Percentiles rank a stretch among this genome's conserved stretches.
Evolutionary conservation across 2,888 invertebrate genomes (phyloP).

Genomic region (Oligia strigilis): DNA sequence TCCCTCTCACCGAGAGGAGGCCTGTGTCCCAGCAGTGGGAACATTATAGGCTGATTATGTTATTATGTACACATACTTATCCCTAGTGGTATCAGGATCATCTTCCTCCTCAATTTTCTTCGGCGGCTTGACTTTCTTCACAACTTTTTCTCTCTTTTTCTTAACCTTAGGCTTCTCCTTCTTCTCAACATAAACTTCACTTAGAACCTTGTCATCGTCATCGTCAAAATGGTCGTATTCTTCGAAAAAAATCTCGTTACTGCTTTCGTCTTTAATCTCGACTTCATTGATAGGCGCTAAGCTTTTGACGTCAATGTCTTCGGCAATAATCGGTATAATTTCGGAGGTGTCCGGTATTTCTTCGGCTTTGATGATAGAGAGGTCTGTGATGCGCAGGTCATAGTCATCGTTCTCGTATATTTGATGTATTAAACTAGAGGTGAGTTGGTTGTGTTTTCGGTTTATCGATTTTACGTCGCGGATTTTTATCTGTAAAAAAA

Average conservation of each 20-base stretch:
- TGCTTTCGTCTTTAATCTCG: conserved; percentile 74
- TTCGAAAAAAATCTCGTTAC: conserved; percentile 77
- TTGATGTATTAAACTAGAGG: conserved; percentile 70
- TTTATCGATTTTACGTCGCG: conserved; percentile 78
- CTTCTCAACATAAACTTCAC: conserved; percentile 75
- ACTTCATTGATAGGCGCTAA: conserved; percentile 65
- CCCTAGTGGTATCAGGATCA: conserved; percentile 72
- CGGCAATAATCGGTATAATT: accelerated
- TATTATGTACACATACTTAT: conserved; percentile 70
- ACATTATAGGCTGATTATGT: too few species aligned
- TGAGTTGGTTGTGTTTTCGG: conserved; percentile 68
- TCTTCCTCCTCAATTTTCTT: conserved; percentile 67
- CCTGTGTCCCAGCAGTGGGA: too few species aligned
- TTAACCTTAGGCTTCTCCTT: conserved; percentile 65
- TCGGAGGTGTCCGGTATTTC: conserved; percentile 40
- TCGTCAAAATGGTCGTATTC: conserved; percentile 78
- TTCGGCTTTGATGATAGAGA: conserved; percentile 52
- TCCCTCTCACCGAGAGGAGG: too few species aligned
- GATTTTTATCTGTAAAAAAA: conserved; percentile 76
- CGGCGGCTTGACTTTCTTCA: conserved; percentile 56
- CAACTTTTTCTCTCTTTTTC: conserved; percentile 63
- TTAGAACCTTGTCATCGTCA: conserved; percentile 78
- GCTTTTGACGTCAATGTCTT: conserved; percentile 34
- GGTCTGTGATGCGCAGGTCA: conserved; percentile 70
- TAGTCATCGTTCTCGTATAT: conserved; percentile 72